Base-by-base conservation (phyloP, 2,113 vertebrate species). In the Nymphicus hollandicus region DNA sequence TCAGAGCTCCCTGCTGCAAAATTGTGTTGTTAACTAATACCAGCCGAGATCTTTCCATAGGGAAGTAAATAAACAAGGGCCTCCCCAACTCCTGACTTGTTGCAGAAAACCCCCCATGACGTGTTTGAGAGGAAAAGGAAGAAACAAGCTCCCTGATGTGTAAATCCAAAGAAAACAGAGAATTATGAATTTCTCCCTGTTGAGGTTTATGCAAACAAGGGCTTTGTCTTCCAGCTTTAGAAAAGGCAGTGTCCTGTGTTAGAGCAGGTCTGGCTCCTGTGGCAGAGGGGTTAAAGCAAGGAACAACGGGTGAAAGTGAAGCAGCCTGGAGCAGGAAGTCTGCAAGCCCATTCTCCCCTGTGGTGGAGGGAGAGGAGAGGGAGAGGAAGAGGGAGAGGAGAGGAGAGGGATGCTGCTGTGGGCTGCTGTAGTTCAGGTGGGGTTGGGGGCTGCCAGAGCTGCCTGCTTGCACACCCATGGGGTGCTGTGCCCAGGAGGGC, bases 31-130 rank as follows among this genome's bases (percentile, higher is more conserved):
- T 95, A 95, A 95, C 68, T 52, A 84, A 77, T 50, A 88, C 70
- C 94, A 95, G 92, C 95, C 92, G 93, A 96, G 86, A 83, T 61
- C 73, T 63, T 97, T 95, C 93, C 87, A 70, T 28, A 71, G 74
- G 93, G 87, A 86, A 91, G 74, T 89, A 97, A 97, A 95, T 66
- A 95, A 97, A 95, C 78, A 93, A 94, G 44, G 39, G 16, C 82
- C 9, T 66, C 31, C 47, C 35, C 24, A 64, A 18, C 76, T 7
- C 9, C 80, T 11, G 11, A 25, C n/a, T 87, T 78, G n/a, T 76
- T 92, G 60, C 80, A 88, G 81, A 58, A 93, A 91, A 53, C 81
- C 97, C 96, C 97, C 95, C 96, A 96, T 77, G 25, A 41, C n/a
- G 89, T 79, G 60, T 77, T 93, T 95, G 70, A 65, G 68, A 65